Percentiles rank a stretch among this genome's conserved stretches.
phyloP scores from a whole-genome alignment of 2,888 invertebrate species.

The Ornithoptera alexandrae region DNA sequence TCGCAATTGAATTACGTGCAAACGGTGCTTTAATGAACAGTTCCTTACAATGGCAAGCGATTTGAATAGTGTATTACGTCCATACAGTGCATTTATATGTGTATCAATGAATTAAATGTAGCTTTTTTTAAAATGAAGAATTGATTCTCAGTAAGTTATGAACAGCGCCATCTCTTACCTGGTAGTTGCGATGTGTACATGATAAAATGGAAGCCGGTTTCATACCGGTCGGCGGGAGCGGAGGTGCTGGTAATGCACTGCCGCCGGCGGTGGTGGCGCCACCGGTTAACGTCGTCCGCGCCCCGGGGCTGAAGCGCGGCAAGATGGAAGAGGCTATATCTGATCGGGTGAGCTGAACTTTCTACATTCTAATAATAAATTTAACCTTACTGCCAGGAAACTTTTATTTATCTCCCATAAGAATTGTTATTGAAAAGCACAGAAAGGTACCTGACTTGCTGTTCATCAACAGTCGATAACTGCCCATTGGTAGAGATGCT shows the following conservation, averaged over 20 bases:
- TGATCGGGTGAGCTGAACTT: conserved; percentile 84
- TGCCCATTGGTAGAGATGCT: too few relatives aligned
- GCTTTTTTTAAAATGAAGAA: conserved; percentile 36
- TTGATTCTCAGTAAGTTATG: conserved; percentile 36
- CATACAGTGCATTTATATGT: conserved; percentile 59
- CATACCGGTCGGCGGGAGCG: conserved; percentile 60
- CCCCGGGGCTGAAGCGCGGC: conserved; percentile 88
- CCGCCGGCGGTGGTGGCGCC: conserved; percentile 65
- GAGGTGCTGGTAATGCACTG: conserved; percentile 47
- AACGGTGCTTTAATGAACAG: conserved; percentile 42
- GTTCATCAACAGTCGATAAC: too few relatives aligned
- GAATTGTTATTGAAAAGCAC: too few relatives aligned
- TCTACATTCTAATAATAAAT: too few relatives aligned
- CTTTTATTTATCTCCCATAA: too few relatives aligned
- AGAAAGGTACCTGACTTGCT: too few relatives aligned
- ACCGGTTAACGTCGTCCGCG: conserved; percentile 84
- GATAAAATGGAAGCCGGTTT: conserved; percentile 73
- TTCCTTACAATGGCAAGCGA: conserved; percentile 65
- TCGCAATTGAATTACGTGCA: conserved; percentile 36
- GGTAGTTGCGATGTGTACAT: conserved; percentile 50
- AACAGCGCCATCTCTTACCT: conserved; percentile 58
- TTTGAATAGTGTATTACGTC: conserved; percentile 47
- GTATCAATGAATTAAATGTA: conserved; percentile 37
- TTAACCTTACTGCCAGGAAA: too few relatives aligned
- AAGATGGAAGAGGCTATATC: conserved; percentile 87